These are phyloP conservation scores for Clytia hemisphaerica DNA, from an alignment of 30 jellyfish, hydroid and myxozoan genomes.

Conservation along the genomic window DNA sequence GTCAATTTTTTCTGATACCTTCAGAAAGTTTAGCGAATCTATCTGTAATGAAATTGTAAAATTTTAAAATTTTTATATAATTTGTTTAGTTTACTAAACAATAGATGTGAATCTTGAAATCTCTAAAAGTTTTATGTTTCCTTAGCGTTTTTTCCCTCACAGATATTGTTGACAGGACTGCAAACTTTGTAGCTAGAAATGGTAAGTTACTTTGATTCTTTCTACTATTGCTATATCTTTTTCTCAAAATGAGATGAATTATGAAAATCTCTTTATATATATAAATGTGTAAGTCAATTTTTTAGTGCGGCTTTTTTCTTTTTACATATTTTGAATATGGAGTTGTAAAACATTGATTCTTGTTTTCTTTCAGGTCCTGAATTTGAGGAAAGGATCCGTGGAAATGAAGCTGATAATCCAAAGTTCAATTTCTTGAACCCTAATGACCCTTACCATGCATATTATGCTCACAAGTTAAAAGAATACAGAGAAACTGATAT, in stretches of 20 bases:
- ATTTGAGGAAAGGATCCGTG: conserved; percentile 96
- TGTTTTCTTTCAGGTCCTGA: conserved; percentile 76
- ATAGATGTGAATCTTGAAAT: no score
- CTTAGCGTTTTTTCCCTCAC: conserved; percentile 48
- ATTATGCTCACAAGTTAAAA: conserved; percentile 81
- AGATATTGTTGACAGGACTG: conserved; percentile 99
- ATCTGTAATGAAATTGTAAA: background rate
- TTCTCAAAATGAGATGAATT: no score
- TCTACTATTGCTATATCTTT: no score
- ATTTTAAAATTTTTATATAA: no score
- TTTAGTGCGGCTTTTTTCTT: no score
- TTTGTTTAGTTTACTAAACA: no score
- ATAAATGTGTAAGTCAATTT: no score
- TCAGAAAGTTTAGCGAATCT: no score
- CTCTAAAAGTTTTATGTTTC: conserved; percentile 10
- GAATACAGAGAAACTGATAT: conserved; percentile 79
- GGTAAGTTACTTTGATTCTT: no score
- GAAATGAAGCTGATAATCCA: conserved; percentile 85
- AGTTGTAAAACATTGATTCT: background rate
- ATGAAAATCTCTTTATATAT: background rate
- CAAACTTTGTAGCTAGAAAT: conserved; percentile 94
- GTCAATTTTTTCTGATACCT: no score
- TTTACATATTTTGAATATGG: no score
- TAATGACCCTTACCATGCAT: conserved; percentile 98
- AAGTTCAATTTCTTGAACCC: conserved; percentile 94